These are phyloP conservation scores for Alentia gelatinosa DNA, from an alignment of 2,888 invertebrate species.

Conservation along the genomic window DNA sequence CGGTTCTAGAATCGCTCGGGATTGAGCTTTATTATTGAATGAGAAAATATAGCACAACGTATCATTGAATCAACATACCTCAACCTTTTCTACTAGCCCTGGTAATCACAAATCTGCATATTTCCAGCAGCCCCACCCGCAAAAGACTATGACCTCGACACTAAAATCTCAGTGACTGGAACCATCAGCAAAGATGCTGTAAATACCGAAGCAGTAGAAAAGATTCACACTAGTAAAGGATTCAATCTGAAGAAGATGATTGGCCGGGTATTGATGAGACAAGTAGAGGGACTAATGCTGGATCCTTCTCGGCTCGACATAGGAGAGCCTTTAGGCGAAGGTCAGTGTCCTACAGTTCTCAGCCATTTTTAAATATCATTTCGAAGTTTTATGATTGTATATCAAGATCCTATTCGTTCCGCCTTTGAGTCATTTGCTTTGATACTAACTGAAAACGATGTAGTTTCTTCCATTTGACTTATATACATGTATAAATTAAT, in stretches of 20 bases:
- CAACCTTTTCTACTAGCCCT: too few species aligned
- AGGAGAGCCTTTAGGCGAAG: background rate
- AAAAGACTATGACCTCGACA: background rate
- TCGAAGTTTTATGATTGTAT: background rate
- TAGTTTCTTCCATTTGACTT: background rate
- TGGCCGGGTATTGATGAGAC: background rate
- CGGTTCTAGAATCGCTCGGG: too few species aligned
- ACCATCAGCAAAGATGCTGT: background rate
- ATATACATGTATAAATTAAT: background rate
- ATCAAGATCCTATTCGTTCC: background rate
- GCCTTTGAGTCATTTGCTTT: background rate
- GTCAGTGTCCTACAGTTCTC: background rate
- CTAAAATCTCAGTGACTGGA: background rate
- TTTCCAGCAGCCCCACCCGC: background rate
- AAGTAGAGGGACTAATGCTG: background rate
- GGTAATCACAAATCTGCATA: too few species aligned
- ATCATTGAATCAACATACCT: too few species aligned
- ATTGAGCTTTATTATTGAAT: too few species aligned
- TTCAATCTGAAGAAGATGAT: constrained; percentile 7
- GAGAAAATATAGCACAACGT: too few species aligned
- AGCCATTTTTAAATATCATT: background rate
- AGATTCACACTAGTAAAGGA: background rate
- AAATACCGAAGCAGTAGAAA: background rate
- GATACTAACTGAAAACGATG: background rate
- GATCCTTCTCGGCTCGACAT: background rate